phyloP scores from a whole-genome alignment of 2,797 vertebrate species.

The Peromyscus attwateri region DNA sequence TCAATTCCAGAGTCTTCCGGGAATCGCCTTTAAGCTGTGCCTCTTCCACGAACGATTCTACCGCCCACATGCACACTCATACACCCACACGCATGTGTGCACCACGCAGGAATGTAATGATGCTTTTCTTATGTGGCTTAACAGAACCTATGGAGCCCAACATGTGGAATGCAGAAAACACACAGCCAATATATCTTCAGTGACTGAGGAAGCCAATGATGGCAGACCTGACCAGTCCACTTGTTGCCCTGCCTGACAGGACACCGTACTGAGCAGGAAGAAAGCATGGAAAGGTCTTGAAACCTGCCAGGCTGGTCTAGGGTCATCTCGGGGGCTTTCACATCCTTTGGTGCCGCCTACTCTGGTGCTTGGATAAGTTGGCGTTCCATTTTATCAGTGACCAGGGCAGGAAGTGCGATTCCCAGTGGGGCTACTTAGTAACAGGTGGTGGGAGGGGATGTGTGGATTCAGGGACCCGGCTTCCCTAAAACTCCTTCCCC shows the following conservation, averaged over 20 bases:
- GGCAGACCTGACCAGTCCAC: not conserved
- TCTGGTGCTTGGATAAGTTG: not conserved
- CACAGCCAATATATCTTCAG: not conserved
- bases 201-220: not conserved
- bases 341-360: too few species aligned
- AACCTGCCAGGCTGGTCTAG: not conserved
- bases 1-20: not conserved
- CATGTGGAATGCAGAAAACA: not conserved
- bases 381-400: fast-evolving
- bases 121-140: not conserved
- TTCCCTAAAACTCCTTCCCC: not conserved
- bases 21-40: too few species aligned
- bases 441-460: not conserved
- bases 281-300: fast-evolving
- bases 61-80: not conserved
- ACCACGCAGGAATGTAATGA: fast-evolving
- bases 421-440: not conserved
- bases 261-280: not conserved
- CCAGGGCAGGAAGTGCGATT: not conserved
- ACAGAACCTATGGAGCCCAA: fast-evolving
- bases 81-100: fast-evolving
- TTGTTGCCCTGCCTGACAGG: not conserved
- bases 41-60: not conserved
- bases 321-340: not conserved
- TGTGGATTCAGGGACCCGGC: not conserved